phyloP scores from a whole-genome alignment of 2,797 vertebrate genomes.

The Rhincodon typus region DNA sequence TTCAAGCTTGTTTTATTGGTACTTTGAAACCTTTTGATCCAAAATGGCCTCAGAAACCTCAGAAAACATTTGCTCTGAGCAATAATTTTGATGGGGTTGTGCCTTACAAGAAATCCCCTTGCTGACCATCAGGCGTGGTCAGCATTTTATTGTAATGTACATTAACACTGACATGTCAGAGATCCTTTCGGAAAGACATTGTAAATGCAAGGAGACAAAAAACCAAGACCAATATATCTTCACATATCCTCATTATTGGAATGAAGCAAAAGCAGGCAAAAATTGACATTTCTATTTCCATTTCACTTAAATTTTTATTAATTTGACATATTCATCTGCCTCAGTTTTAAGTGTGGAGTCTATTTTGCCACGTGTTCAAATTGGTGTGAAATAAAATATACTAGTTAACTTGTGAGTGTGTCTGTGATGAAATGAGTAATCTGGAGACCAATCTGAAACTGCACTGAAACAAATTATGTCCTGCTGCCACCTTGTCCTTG shows the following conservation, averaged over 20 bases:
- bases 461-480: not conserved
- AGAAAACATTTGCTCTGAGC: too few relatives aligned
- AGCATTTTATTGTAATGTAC: not conserved
- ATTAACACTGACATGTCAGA: not conserved
- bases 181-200: too few relatives aligned
- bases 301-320: not conserved
- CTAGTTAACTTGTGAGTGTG: not conserved
- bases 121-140: not conserved
- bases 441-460: not conserved
- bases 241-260: too few relatives aligned
- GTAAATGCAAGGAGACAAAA: too few relatives aligned
- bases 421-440: not conserved
- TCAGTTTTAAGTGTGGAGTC: not conserved
- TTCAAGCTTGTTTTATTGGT: too few relatives aligned
- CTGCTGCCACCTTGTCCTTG: not conserved
- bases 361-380: slow-evolving; percentile 8
- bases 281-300: too few relatives aligned
- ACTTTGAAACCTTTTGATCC: too few relatives aligned
- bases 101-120: not conserved
- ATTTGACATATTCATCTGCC: not conserved
- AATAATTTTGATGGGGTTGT: not conserved
- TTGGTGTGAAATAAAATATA: slow-evolving; percentile 25
- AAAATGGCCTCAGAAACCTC: too few relatives aligned
- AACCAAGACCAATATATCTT: too few relatives aligned
- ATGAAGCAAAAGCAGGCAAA: too few relatives aligned